Evolutionary conservation across 1,140 invertebrate genomes (phyloP).

Genomic region (Teleopsis dalmanni): DNA sequence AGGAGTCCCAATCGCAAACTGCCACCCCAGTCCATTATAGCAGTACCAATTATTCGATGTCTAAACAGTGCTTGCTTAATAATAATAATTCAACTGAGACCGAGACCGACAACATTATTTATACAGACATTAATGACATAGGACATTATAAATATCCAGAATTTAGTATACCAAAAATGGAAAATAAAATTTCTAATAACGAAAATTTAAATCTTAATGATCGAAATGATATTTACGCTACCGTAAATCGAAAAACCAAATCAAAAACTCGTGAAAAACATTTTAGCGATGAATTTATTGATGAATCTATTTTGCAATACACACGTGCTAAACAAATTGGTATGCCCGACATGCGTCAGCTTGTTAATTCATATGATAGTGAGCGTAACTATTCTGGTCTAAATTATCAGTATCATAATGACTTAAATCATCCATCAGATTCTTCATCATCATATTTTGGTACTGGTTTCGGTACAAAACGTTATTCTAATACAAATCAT

Average conservation of each 20-base stretch:
- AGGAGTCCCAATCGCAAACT: constrained; percentile 43
- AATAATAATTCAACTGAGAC: constrained; percentile 42
- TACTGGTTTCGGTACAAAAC: constrained; percentile 35
- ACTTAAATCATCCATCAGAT: constrained; percentile 40
- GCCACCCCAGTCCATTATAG: constrained; percentile 45
- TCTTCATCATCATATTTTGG: constrained; percentile 41
- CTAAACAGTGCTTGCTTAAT: constrained; percentile 44
- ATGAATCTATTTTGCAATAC: constrained; percentile 38
- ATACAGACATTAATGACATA: constrained; percentile 43
- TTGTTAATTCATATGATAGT: constrained; percentile 21
- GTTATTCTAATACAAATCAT: constrained; percentile 19
- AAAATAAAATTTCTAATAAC: constrained; percentile 39
- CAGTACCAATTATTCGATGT: constrained; percentile 46
- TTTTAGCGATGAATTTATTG: constrained; percentile 42
- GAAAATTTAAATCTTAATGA: constrained; percentile 39
- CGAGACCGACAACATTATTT: constrained; percentile 43
- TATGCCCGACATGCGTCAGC: constrained; percentile 11
- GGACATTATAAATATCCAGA: constrained; percentile 36
- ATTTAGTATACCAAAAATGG: constrained; percentile 24
- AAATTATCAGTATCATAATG: constrained; percentile 41
- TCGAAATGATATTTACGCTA: constrained; percentile 41
- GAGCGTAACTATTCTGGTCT: constrained; percentile 27
- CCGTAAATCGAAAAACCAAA: constrained; percentile 41
- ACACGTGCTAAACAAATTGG: constrained; percentile 37
- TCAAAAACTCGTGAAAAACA: constrained; percentile 40